phyloP scores from a whole-genome alignment of 2,797 vertebrate species.

The Parotocinclus haroldoi region DNA sequence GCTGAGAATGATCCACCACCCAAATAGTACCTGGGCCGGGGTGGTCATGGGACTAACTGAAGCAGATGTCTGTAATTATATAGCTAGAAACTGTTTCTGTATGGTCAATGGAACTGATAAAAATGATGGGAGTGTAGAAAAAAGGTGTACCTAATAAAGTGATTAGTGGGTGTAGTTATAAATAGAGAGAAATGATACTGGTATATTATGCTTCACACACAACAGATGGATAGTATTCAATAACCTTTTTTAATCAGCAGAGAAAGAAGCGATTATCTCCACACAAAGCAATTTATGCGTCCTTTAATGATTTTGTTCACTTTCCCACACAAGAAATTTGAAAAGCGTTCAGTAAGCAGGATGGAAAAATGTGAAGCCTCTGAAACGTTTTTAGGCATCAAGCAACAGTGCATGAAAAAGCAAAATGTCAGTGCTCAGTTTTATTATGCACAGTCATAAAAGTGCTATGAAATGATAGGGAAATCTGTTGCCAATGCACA shows the following conservation, averaged over 20 bases:
- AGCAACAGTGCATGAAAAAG: constrained; percentile 32
- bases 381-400: constrained; percentile 13
- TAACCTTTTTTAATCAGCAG: constrained; percentile 23
- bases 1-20: too few species aligned
- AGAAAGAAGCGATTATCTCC: constrained; percentile 25
- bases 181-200: constrained; percentile 14
- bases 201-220: constrained; percentile 32
- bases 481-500: too few species aligned
- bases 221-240: constrained; percentile 42
- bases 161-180: too few species aligned
- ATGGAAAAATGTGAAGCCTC: constrained; percentile 21
- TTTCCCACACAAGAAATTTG: constrained; percentile 34
- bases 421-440: constrained; percentile 14
- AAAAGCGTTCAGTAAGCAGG: constrained; percentile 33
- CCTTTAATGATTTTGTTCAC: constrained; percentile 38
- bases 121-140: not conserved
- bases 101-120: too few species aligned
- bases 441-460: constrained; percentile 3
- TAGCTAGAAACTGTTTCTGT: too few species aligned
- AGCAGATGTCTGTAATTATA: too few species aligned
- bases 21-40: too few species aligned
- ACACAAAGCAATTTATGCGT: constrained; percentile 36
- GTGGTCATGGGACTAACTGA: too few species aligned
- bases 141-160: not conserved
- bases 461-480: not conserved